phyloP scores from a whole-genome alignment of 2,113 vertebrate species.

The Euleptes europaea region DNA sequence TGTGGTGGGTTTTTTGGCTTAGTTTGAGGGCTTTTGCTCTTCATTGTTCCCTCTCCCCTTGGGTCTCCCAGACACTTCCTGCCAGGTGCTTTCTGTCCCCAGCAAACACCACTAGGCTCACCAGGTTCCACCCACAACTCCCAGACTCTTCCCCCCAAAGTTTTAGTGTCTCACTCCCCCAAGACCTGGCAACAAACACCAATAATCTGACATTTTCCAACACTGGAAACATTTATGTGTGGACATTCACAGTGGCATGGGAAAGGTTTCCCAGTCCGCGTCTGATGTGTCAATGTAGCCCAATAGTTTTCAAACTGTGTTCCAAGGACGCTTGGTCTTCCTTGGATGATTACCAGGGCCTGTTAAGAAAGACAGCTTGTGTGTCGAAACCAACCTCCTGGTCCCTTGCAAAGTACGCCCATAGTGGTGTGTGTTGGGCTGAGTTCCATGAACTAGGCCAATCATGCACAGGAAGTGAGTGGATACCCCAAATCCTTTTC shows the following conservation, averaged over 20 bases:
- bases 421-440: too few species aligned
- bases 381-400: not conserved
- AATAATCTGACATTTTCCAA: not conserved
- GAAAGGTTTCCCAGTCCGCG: not conserved
- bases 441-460: too few species aligned
- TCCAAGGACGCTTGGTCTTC: not conserved
- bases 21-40: not conserved
- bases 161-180: not conserved
- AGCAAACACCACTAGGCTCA: too few species aligned
- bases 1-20: too few species aligned
- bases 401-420: too few species aligned
- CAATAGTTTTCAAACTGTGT: not conserved
- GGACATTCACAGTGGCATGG: not conserved
- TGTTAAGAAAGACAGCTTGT: not conserved
- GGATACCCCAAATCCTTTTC: not conserved
- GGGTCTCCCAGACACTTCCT: not conserved
- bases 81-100: too few species aligned
- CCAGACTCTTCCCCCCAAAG: too few species aligned
- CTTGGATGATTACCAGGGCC: not conserved
- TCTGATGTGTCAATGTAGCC: not conserved
- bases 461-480: too few species aligned
- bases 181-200: not conserved
- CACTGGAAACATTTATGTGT: not conserved
- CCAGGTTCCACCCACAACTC: not conserved
- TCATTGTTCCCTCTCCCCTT: not conserved